Conservation (phyloP, 1,140 invertebrate genomes). For the Ceratina calcarata region DNA sequence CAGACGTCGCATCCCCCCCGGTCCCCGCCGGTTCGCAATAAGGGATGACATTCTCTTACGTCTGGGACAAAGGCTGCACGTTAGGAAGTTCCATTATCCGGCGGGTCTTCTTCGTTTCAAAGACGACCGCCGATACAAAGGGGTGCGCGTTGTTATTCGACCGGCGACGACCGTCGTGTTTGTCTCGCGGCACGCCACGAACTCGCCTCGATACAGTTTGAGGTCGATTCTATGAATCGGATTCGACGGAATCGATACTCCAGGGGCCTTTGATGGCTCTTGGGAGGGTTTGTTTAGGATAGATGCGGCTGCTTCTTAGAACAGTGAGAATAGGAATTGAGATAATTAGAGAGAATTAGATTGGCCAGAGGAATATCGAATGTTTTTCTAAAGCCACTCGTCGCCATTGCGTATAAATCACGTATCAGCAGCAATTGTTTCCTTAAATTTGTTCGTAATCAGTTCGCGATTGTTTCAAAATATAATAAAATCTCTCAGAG, state of each 20-base stretch:
- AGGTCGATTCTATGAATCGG: too few relatives aligned
- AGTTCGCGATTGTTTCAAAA: too few relatives aligned
- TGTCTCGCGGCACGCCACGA: too few relatives aligned
- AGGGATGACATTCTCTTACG: conserved; percentile 65
- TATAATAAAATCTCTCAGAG: too few relatives aligned
- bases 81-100: conserved; percentile 62
- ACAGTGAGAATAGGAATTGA: neutral
- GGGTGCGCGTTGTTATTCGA: neutral
- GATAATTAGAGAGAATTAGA: neutral
- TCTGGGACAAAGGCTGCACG: conserved; percentile 61
- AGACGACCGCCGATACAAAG: neutral
- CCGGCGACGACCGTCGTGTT: neutral
- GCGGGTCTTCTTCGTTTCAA: conserved; percentile 19
- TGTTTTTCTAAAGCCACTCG: too few relatives aligned
- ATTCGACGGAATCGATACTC: too few relatives aligned
- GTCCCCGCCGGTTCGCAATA: conserved; percentile 58
- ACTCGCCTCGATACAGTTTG: too few relatives aligned
- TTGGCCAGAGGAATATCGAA: too few relatives aligned
- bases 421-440: too few relatives aligned
- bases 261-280: neutral
- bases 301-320: too few relatives aligned
- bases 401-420: too few relatives aligned
- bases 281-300: neutral
- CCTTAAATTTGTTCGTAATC: too few relatives aligned
- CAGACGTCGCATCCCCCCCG: conserved; percentile 42